A percentile compares a stretch with the other conserved stretches of the same genome.
Evolutionary conservation across 2,797 vertebrate genomes (phyloP).

Genomic region (Amblyraja radiata): DNA sequence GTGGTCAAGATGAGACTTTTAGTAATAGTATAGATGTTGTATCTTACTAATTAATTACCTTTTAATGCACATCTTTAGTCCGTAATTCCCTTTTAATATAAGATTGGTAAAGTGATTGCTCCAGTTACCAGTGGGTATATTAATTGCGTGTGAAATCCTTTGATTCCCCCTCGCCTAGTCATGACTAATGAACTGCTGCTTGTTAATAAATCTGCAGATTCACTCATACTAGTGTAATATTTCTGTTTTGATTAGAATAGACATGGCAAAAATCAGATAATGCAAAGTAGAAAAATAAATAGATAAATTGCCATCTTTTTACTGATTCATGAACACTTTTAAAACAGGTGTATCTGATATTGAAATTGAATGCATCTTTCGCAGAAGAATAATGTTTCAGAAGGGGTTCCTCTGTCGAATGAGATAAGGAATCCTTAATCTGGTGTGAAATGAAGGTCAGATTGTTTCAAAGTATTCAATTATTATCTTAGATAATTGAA

Average conservation of each 20-base stretch:
- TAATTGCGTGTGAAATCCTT: not conserved
- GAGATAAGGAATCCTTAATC: not conserved
- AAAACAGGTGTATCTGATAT: not conserved
- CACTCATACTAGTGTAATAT: not conserved
- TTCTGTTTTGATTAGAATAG: not conserved
- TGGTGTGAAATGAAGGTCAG: conserved; percentile 1
- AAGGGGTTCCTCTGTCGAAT: not conserved
- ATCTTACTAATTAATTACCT: not conserved
- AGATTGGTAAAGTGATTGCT: too few species aligned
- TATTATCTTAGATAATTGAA: conserved; percentile 1
- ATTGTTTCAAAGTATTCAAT: not conserved
- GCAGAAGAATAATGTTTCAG: not conserved
- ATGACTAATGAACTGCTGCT: not conserved
- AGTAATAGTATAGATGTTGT: not conserved
- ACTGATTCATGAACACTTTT: not conserved
- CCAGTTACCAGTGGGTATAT: not conserved
- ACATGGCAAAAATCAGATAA: not conserved
- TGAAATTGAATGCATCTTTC: not conserved
- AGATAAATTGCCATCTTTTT: not conserved
- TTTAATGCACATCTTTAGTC: not conserved
- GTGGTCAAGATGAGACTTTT: too few species aligned
- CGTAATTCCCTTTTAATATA: not conserved
- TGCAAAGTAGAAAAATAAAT: not conserved
- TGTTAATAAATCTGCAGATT: not conserved
- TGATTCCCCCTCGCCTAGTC: too few species aligned